Percentiles rank a stretch among this genome's conserved stretches.
Conservation (phyloP, 2,113 vertebrate species). For the Uropsilus gracilis region DNA sequence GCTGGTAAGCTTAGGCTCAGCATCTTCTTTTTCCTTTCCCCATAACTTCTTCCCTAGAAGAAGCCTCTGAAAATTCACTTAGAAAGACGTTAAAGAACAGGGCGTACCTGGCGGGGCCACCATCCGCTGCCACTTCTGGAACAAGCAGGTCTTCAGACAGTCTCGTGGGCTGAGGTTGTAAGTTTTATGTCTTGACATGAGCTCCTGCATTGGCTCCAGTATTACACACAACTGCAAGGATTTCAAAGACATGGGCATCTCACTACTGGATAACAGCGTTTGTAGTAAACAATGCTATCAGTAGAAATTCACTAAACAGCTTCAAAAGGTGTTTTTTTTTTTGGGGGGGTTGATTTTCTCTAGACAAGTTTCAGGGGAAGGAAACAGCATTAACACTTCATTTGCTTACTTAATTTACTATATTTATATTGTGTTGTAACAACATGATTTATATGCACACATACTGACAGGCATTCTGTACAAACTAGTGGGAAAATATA, state of each 20-base stretch:
- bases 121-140: constrained; percentile 99
- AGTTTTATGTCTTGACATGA: constrained; percentile 99
- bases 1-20: background rate
- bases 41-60: background rate
- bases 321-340: background rate
- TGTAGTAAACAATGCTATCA: constrained; percentile 31
- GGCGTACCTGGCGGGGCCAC: constrained; percentile 97
- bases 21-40: background rate
- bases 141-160: constrained; percentile 99
- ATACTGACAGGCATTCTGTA: background rate
- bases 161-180: constrained; percentile 99
- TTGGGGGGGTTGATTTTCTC: constrained; percentile 46
- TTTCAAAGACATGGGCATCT: constrained; percentile 32
- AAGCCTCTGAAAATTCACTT: background rate
- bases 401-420: background rate
- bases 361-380: constrained; percentile 25
- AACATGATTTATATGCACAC: background rate
- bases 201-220: constrained; percentile 99
- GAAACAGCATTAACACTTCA: constrained; percentile 35
- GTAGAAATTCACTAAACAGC: constrained; percentile 19
- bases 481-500: background rate
- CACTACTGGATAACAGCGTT: background rate
- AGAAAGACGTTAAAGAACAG: background rate
- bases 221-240: constrained; percentile 97
- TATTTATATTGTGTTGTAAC: background rate